Base-by-base conservation (phyloP, 2,113 vertebrate species). In the Marmota monax region DNA sequence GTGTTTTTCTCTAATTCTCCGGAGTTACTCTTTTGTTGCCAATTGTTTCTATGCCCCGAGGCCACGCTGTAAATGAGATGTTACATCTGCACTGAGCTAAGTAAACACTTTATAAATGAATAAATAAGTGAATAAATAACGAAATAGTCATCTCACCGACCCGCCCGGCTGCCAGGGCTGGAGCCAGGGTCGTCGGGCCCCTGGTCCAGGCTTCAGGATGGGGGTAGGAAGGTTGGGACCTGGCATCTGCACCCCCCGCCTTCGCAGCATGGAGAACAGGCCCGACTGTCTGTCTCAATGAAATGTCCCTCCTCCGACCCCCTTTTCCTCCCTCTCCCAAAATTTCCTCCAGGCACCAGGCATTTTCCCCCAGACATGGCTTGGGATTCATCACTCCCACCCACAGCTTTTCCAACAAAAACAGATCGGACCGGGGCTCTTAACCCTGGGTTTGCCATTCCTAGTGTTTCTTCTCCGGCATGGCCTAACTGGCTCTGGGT, bases 11-110 rank as follows among this genome's bases (percentile, higher is more conserved):
- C 84, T 94, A 96, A 96, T 97, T 98, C 97, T 97, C 97, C 74
- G 45, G 96, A 97, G 97, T 97, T 98, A 94, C 95, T 98, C 96
- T 97, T 98, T 96, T 87, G 97, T 98, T 98, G 97, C 97, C 98
- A 98, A 98, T 98, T 98, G 98, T 98, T 98, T 98, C 98, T 97
- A 94, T 98, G 98, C 98, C 98, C 98, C 39, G 96, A 96, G 98
- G 98, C 98, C 98, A 98, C 94, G 95, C 98, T 98, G 98, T 99
- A 98, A 99, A 99, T 99, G 98, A 99, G 98, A 99, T 98, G 98
- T 98, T 99, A 98, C 98, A 99, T 98, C 98, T 98, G 98, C 98
- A 97, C 97, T 73, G 86, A 98, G 97, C 98, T 98, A 98, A 98
- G 98, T 98, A 98, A 99, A 99, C 98, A 98, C 98, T 99, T 98